phyloP scores from a whole-genome alignment of 2,888 invertebrate species.

The Encarsia formosa region DNA sequence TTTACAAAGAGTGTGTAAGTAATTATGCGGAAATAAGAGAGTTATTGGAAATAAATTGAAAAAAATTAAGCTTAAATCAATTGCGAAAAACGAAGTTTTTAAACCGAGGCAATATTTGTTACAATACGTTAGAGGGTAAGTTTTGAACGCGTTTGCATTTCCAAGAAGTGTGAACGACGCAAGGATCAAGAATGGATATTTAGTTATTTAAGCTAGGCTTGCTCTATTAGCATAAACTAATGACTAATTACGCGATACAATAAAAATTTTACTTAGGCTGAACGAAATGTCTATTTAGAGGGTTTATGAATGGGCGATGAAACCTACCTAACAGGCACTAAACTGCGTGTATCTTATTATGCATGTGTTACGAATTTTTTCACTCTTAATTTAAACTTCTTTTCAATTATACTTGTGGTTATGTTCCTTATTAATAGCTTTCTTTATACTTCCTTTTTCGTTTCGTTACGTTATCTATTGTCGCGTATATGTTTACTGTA shows the following conservation, averaged over 20 bases:
- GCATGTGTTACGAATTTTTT: conserved; percentile 7
- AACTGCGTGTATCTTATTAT: conserved; percentile 9
- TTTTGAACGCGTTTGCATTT: conserved; percentile 39
- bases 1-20: too few species aligned
- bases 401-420: conserved; percentile 9
- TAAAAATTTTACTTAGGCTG: too few species aligned
- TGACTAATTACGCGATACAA: too few species aligned
- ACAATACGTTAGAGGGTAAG: conserved; percentile 45
- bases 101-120: conserved; percentile 51
- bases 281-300: too few species aligned
- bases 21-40: too few species aligned
- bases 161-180: too few species aligned
- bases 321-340: conserved; percentile 24
- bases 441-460: conserved; percentile 3
- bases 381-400: conserved; percentile 6
- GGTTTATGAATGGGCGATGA: too few species aligned
- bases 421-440: conserved; percentile 16
- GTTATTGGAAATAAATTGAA: too few species aligned
- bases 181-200: too few species aligned
- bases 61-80: not conserved
- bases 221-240: too few species aligned
- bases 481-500: conserved; percentile 13
- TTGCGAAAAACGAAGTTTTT: conserved; percentile 31
- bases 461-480: conserved; percentile 2
- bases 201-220: too few species aligned